Evolutionary conservation across 2,797 vertebrate species (phyloP).

Genomic region (Alca torda): DNA sequence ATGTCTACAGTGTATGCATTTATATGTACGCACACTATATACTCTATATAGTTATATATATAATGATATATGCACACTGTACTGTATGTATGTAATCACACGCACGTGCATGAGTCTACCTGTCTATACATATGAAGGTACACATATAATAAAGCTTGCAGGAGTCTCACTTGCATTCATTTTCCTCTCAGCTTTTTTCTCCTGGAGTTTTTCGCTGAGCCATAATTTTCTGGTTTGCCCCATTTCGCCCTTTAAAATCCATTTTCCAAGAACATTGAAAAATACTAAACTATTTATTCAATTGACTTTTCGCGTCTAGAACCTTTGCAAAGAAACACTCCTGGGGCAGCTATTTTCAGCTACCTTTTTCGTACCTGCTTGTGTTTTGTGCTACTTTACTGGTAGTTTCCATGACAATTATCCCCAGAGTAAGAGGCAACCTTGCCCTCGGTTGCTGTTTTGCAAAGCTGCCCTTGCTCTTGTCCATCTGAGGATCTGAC

Average conservation of each 20-base stretch:
- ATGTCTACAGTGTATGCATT: background rate
- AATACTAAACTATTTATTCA: conserved; percentile 8
- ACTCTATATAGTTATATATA: background rate
- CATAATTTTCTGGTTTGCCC: background rate
- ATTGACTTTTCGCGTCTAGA: conserved; percentile 26
- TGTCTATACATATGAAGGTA: background rate
- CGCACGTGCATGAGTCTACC: background rate
- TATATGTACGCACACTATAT: background rate
- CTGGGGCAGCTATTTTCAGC: conserved; percentile 50
- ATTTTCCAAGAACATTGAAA: conserved; percentile 21
- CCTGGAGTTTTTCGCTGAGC: background rate
- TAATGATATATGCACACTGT: background rate
- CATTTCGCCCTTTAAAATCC: background rate
- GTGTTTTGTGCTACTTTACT: conserved; percentile 43
- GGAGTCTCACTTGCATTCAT: background rate
- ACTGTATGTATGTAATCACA: background rate
- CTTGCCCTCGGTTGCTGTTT: background rate
- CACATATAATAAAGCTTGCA: background rate
- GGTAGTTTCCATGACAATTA: conserved; percentile 62
- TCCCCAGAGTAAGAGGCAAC: conserved; percentile 1
- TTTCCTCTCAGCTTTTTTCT: background rate
- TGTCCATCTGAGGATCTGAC: background rate
- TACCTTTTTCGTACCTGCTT: conserved; percentile 44
- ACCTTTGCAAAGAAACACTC: conserved; percentile 19
- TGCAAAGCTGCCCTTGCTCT: background rate